Evolutionary conservation across 2,888 invertebrate genomes (phyloP).

Genomic region (Cyaniris semiargus): DNA sequence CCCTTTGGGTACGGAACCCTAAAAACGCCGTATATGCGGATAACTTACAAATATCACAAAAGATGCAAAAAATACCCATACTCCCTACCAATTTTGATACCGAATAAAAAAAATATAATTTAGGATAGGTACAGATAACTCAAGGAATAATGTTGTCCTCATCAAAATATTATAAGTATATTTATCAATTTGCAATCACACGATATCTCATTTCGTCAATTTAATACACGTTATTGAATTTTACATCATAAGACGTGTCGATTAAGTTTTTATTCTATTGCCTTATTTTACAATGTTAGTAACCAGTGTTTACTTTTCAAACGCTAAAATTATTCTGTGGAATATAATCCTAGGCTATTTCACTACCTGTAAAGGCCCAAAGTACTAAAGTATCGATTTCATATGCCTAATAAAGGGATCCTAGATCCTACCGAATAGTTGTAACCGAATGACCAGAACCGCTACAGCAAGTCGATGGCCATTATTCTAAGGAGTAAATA

Average conservation of each 20-base stretch:
- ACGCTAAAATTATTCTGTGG: neutral
- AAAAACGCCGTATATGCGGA: neutral
- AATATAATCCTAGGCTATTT: neutral
- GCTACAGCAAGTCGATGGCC: neutral
- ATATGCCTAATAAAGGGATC: constrained; percentile 19
- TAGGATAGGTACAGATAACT: no score
- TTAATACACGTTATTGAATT: no score
- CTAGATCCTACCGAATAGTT: constrained; percentile 15
- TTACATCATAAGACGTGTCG: no score
- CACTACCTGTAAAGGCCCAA: neutral
- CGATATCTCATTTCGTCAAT: no score
- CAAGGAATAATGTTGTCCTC: no score
- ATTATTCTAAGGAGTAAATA: neutral
- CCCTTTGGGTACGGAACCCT: no score
- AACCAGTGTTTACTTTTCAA: neutral
- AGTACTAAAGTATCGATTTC: constrained; percentile 15
- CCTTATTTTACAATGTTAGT: neutral
- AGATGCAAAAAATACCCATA: neutral
- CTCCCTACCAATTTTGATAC: neutral
- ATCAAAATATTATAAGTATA: no score
- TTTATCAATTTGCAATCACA: no score
- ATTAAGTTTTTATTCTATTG: neutral
- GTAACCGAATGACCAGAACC: constrained; percentile 13
- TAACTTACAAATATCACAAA: neutral
- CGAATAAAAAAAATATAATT: no score